A percentile compares a stretch with the other conserved stretches of the same genome.
These are phyloP conservation scores for Australoheros facetus DNA, from an alignment of 2,797 vertebrate species.

Conservation along the genomic window DNA sequence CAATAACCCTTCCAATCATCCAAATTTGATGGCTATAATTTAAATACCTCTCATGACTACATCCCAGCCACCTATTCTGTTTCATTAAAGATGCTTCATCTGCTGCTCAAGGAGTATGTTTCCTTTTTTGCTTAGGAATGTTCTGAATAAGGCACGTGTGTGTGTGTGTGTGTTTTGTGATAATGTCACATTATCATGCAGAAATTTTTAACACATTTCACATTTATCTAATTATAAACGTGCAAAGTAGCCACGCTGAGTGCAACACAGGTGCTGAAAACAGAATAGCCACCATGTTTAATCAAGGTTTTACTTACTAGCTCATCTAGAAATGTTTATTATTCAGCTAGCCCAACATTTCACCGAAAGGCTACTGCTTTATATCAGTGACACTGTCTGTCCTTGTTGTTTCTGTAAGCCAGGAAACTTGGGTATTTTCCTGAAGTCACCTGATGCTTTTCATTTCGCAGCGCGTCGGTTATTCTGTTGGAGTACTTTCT, in stretches of 20 bases:
- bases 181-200: constrained; percentile 15
- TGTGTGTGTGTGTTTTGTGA: neutral
- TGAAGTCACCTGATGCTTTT: constrained; percentile 63
- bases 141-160: neutral
- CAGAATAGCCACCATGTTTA: neutral
- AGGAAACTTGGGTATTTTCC: constrained; percentile 53
- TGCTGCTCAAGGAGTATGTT: neutral
- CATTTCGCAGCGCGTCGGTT: constrained; percentile 51
- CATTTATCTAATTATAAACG: constrained; percentile 28
- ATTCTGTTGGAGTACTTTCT: constrained; percentile 47
- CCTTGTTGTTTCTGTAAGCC: constrained; percentile 27
- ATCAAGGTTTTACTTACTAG: constrained; percentile 10
- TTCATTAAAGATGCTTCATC: neutral
- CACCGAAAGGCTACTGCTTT: constrained; percentile 3
- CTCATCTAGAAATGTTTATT: constrained; percentile 32
- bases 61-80: neutral
- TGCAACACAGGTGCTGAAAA: constrained; percentile 8
- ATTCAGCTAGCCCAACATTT: constrained; percentile 7
- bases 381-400: constrained; percentile 15
- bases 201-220: constrained; percentile 2
- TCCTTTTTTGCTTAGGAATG: neutral
- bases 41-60: neutral
- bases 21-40: neutral
- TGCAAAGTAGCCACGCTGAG: constrained; percentile 16
- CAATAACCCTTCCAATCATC: neutral